Base-by-base conservation (phyloP, 2,888 invertebrate genomes). In the Plagiodera versicolora region DNA sequence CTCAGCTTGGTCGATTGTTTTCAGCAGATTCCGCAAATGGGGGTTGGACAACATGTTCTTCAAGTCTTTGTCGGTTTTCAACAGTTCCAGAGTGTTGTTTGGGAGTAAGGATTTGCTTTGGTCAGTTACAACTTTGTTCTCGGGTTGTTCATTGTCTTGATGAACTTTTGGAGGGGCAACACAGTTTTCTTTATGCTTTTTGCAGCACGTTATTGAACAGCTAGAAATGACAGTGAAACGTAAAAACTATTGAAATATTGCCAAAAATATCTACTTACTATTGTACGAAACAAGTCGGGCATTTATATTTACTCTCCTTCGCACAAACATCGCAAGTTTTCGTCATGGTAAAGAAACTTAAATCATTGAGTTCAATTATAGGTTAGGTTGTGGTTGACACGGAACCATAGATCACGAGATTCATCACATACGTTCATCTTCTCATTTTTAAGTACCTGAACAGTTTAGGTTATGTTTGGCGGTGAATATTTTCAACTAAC, bases 181-280 rank as follows among this genome's bases (percentile, higher is more conserved):
- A 67, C 87, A 87, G 17, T 82, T 82, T 67, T 75, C 73, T 75
- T 85, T 86, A 69, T 90, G 90, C 60, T 77, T 75, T 73, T 86
- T 88, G 72, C 83, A 89, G 75, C 90, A 90, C 14, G 69, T 66
- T 24, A 85, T 82, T 35, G 89, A 89, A 76, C 90, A 90, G 77
- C 89, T 90, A 76, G 58, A 17, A 57, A 56, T 24, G 39, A 54
- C 1, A 6, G 14, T n/a, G n/a, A n/a, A n/a, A n/a, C n/a, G n/a
- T n/a, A n/a, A n/a, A n/a, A 54, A 51, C 11, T 32, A 30, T 18
- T 51, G 1, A n/a, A 3, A 39, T 48, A 47, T 10, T 32, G 9
- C 39, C n/a, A 14, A 32, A 32, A 14, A 39, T 1, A 9, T 39
- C 14, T 39, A 80, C 85, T 84, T 79, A 87, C 87, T 86, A 86